phyloP scores from a whole-genome alignment of 2,888 invertebrate species.

The Caenorhabditis japonica region DNA sequence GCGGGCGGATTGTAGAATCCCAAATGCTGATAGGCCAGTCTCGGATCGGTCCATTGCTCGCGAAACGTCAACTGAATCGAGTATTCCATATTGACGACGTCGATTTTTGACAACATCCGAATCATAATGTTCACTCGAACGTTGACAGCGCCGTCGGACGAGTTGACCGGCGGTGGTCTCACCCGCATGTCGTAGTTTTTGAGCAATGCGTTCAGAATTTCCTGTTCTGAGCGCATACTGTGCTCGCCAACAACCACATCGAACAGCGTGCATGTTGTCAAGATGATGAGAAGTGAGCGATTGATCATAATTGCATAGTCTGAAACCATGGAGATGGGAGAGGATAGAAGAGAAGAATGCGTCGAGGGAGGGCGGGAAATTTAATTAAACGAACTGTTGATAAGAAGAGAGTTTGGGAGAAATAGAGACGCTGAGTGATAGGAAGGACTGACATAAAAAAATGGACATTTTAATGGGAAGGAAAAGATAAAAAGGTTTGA shows the following conservation, averaged over 20 bases:
- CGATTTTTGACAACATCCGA: conserved; percentile 96
- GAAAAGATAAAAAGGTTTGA: not conserved
- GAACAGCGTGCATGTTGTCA: conserved; percentile 11
- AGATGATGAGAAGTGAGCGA: conserved; percentile 3
- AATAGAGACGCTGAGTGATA: not conserved
- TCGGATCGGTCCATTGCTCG: conserved; percentile 95
- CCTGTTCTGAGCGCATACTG: conserved; percentile 59
- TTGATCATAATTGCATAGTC: conserved; percentile 41
- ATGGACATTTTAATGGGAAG: conserved; percentile 12
- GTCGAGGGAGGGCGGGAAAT: conserved; percentile 9
- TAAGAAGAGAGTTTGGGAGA: conserved; percentile 19
- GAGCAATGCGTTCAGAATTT: conserved; percentile 69
- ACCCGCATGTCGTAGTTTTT: conserved; percentile 72
- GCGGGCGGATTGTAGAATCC: conserved; percentile 64
- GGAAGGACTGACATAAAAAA: conserved; percentile 12
- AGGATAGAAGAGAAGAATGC: conserved; percentile 6
- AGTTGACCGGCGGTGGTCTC: conserved; percentile 71
- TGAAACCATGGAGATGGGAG: conserved; percentile 16
- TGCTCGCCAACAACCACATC: conserved; percentile 24
- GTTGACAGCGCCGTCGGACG: conserved; percentile 87
- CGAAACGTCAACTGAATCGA: conserved; percentile 96
- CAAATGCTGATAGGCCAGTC: conserved; percentile 79
- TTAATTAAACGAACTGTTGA: conserved; percentile 19
- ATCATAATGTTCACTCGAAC: conserved; percentile 98
- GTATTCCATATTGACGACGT: conserved; percentile 99